Base-by-base conservation (phyloP, 2,888 invertebrate species). In the Pyrgus malvae region DNA sequence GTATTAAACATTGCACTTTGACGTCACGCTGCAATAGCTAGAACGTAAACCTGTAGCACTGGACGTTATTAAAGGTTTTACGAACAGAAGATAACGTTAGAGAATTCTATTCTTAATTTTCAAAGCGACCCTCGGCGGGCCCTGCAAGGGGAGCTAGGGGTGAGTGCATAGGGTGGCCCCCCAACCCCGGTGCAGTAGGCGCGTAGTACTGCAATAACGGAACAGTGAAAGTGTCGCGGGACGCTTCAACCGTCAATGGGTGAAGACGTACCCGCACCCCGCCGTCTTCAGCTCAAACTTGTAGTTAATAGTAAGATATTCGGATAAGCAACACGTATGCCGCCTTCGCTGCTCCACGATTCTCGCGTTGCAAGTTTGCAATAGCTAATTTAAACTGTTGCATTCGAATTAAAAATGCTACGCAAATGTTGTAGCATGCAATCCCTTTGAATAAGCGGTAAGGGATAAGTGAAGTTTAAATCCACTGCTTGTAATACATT, bases 211-310 rank as follows among this genome's bases (percentile, higher is more conserved):
- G 89, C 88, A 88, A 87, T 88, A 89, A 84, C 89, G 83, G 87
- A 83, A 85, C 81, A 90, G 89, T 89, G 89, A 90, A 90, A 90
- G 89, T 90, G 89, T 90, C 89, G 88, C 85, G 87, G 84, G 78
- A 72, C 76, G 89, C 84, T 86, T 83, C 87, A 87, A 87, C 88
- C 88, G 89, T 90, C 89, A 90, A 90, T 90, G 89, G 88, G 86
- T 80, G 86, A 89, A 88, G 87, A 86, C 81, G 80, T 81, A 76
- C 85, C 86, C 86, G 81, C 80, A 70, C 84, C 89, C 88, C 85
- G 72, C 80, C 82, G 84, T 83, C 86, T 88, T 86, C 72, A 71
- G 72, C 83, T 81, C 78, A 81, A 84, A 86, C 84, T 86, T 80
- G 78, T 77, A 84, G 74, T 77, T 83, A 80, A 82, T 85, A 86